Percentiles rank a stretch among this genome's conserved stretches.
phyloP scores from a whole-genome alignment of 2,113 vertebrate species.

The Epinephelus cyanopodus region DNA sequence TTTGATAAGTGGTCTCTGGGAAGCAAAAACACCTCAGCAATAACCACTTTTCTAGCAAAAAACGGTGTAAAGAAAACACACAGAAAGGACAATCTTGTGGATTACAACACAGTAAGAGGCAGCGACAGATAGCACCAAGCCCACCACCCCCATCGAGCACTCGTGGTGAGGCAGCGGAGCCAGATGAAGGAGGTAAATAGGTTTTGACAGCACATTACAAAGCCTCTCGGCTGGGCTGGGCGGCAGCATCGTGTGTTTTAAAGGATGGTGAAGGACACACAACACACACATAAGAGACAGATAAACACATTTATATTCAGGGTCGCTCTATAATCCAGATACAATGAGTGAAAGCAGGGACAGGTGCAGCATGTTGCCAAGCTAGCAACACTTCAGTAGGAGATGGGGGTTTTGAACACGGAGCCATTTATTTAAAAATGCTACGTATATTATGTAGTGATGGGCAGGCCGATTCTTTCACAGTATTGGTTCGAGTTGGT shows the following conservation, averaged over 20 bases:
- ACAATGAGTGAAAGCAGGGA: not conserved
- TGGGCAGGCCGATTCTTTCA: not conserved
- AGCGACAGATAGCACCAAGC: constrained; percentile 41
- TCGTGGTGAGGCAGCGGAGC: constrained; percentile 20
- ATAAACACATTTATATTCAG: constrained; percentile 21
- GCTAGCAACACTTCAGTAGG: not conserved
- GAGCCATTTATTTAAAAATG: not conserved
- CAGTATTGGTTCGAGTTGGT: too few species aligned
- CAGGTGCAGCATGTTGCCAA: not conserved
- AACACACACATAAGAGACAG: not conserved
- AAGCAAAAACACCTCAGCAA: not conserved
- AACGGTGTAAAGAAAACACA: not conserved
- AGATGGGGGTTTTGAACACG: not conserved
- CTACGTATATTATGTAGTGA: not conserved
- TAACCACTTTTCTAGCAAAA: not conserved
- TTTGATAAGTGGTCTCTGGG: constrained; percentile 10
- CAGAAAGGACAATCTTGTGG: not conserved
- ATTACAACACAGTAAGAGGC: constrained; percentile 14
- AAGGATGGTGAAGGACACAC: constrained; percentile 65
- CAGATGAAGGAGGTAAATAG: constrained; percentile 65
- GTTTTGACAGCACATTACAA: constrained; percentile 72
- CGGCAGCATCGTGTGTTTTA: constrained; percentile 29
- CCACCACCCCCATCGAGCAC: constrained; percentile 22
- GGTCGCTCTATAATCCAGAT: not conserved
- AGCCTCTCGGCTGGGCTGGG: constrained; percentile 59